Evolutionary conservation across 2,888 invertebrate genomes (phyloP), one percentile per base, ranked within the genome.

Genomic region (Heteropelma amictum): DNA sequence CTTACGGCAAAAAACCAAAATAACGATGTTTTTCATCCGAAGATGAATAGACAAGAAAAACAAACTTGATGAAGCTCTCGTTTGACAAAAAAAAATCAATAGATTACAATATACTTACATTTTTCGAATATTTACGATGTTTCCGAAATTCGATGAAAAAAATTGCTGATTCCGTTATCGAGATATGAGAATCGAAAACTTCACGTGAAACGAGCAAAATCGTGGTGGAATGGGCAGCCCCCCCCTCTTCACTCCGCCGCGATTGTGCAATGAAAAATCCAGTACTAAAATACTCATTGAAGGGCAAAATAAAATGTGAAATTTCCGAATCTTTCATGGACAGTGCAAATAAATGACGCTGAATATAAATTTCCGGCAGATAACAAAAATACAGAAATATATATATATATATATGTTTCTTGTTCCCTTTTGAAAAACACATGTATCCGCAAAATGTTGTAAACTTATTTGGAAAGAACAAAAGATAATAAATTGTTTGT

Each of bases 401-500:
- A 40, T 1, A 58, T 17, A 63, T 21, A 54, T 38, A 23, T 23
- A 54, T 10, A 21, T 54, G 8, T 56, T 12, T 42, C 19, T 35
- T n/a, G 40, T 49, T 49, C 21, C 51, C 30, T 19, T 23, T 60
- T 45, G 45, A 45, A 33, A n/a, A 64, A 51, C 28, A 45, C 35
- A 42, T 51, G 49, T 58, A 65, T 65, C 51, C 35, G 33, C 53
- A 58, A 64, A 71, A 64, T 58, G 26, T 60, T 72, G 51, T 72
- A 45, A 60, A 58, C 54, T 71, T 51, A 17, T 72, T 65, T 60
- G 40, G 53, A 58, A 65, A 53, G 4, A 65, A 65, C 40, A 17
- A 64, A 72, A 72, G 17, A 33, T 58, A 65, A 64, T 33, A 72
- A 60, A 65, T 45, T 51, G 58, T 71, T 64, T n/a, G n/a, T n/a